Evolutionary conservation across 2,888 invertebrate species (phyloP).

Genomic region (Leuctra nigra): DNA sequence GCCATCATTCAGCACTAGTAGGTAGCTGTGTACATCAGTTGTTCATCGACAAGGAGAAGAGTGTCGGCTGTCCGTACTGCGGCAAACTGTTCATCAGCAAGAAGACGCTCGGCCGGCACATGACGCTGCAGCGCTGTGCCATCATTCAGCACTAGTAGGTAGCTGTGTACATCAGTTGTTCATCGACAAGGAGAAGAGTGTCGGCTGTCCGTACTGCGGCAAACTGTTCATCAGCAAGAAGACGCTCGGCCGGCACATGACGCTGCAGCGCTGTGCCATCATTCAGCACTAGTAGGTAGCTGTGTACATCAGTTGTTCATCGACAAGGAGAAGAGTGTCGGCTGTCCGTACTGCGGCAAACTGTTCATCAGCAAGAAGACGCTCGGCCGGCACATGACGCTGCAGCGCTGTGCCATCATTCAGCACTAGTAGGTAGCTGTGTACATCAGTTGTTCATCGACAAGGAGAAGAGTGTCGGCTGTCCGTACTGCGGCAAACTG

Average conservation of each 20-base stretch:
- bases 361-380: constrained; percentile 16
- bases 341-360: constrained; percentile 6
- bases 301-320: too few relatives aligned
- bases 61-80: background rate
- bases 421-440: too few relatives aligned
- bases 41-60: constrained; percentile 5
- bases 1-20: too few relatives aligned
- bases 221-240: constrained; percentile 16
- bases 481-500: constrained; percentile 8
- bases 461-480: constrained; percentile 2
- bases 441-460: too few relatives aligned
- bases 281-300: too few relatives aligned
- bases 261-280: background rate
- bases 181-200: constrained; percentile 1
- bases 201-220: constrained; percentile 4
- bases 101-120: constrained; percentile 9
- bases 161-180: too few relatives aligned
- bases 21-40: too few relatives aligned
- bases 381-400: constrained; percentile 2
- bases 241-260: constrained; percentile 8
- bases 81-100: constrained; percentile 15
- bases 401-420: constrained; percentile 1
- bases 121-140: background rate
- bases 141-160: too few relatives aligned
- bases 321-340: constrained; percentile 1